Evolutionary conservation across 1,140 invertebrate genomes (phyloP).

Genomic region (Zaprionus tsacasi): DNA sequence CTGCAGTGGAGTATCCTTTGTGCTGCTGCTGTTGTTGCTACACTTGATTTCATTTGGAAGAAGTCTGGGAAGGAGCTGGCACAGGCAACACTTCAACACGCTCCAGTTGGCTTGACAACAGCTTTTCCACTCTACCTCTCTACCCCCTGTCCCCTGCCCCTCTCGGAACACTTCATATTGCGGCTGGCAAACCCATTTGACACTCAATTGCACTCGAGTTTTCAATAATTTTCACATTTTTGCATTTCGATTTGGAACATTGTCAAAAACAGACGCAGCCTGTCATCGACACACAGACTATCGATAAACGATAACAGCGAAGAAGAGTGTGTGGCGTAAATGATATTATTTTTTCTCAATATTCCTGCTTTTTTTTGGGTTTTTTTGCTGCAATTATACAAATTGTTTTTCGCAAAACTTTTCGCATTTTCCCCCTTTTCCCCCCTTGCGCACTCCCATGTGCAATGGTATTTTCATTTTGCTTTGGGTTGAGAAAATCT

Average conservation of each 20-base stretch:
- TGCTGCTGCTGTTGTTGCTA: not conserved
- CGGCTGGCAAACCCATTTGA: conserved; percentile 55
- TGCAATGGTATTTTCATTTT: conserved; percentile 46
- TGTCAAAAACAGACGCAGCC: conserved; percentile 34
- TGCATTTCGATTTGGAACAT: conserved; percentile 39
- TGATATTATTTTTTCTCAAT: conserved; percentile 13
- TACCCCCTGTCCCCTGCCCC: not conserved
- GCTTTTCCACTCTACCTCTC: not conserved
- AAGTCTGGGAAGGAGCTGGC: conserved; percentile 29
- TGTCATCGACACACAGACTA: conserved; percentile 40
- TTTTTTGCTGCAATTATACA: conserved; percentile 45
- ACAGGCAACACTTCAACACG: conserved; percentile 51
- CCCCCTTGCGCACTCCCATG: too few relatives aligned
- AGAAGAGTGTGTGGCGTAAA: conserved; percentile 2
- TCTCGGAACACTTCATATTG: conserved; percentile 11
- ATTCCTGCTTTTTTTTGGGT: not conserved
- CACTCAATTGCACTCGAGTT: conserved; percentile 68
- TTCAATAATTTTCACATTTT: conserved; percentile 65
- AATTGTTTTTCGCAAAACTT: conserved; percentile 51
- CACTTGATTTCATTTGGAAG: conserved; percentile 35
- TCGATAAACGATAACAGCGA: conserved; percentile 4
- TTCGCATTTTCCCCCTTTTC: conserved; percentile 15
- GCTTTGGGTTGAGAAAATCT: conserved; percentile 25
- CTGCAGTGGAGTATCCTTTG: not conserved
- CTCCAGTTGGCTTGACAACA: conserved; percentile 35